A percentile compares a stretch with the other conserved stretches of the same genome.
These are phyloP conservation scores for Cylas formicarius DNA, from an alignment of 1,140 invertebrate species.

Conservation along the genomic window DNA sequence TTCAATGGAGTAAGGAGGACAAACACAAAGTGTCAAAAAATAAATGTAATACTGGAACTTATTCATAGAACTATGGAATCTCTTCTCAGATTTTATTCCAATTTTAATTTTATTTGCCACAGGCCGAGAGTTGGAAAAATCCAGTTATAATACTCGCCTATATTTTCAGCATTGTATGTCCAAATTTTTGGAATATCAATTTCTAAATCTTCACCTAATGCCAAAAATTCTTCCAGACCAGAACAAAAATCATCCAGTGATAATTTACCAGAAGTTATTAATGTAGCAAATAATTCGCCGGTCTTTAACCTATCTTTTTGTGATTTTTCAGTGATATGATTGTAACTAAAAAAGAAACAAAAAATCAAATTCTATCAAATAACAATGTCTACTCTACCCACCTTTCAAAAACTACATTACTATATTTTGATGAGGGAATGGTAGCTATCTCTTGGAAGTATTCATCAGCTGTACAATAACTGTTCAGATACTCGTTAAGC, in stretches of 20 bases:
- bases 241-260: constrained; percentile 40
- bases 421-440: constrained; percentile 21
- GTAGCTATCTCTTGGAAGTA: constrained; percentile 29
- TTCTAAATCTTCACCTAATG: constrained; percentile 54
- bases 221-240: constrained; percentile 50
- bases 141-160: constrained; percentile 48
- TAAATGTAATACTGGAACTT: too few species aligned
- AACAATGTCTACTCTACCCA: constrained; percentile 16
- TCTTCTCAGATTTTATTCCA: too few species aligned
- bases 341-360: constrained; percentile 26
- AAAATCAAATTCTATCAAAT: constrained; percentile 4
- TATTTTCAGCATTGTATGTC: constrained; percentile 59
- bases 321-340: constrained; percentile 38
- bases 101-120: too few species aligned
- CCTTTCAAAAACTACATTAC: constrained; percentile 28
- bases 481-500: constrained; percentile 35
- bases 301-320: constrained; percentile 38
- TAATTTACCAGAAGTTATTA: constrained; percentile 40
- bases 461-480: constrained; percentile 27
- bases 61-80: too few species aligned
- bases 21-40: too few species aligned
- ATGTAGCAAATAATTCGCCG: constrained; percentile 38
- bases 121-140: too few species aligned
- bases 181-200: constrained; percentile 73
- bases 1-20: too few species aligned